Conservation (phyloP, 2,113 vertebrate genomes). For the Calypte anna region DNA sequence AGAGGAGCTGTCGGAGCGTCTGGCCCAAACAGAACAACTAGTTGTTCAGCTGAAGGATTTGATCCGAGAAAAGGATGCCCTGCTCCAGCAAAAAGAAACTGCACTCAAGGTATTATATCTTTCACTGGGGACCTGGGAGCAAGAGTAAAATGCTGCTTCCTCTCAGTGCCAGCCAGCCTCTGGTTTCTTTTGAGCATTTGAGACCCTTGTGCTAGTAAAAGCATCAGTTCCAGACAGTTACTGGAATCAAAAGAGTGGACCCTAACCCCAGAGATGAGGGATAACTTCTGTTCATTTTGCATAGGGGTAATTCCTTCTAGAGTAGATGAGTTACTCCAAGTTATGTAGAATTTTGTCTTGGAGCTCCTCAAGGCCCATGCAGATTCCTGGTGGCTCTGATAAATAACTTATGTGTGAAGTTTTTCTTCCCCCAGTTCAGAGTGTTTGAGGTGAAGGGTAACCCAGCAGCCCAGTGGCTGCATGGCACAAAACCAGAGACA, state of each 20-base stretch:
- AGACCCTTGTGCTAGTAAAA: neutral
- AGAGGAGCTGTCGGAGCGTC: slow-evolving; percentile 83
- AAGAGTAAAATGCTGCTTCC: neutral
- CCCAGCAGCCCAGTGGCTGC: neutral
- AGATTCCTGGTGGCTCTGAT: neutral
- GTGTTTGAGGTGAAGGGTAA: neutral
- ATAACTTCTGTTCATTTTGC: neutral
- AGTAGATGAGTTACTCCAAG: neutral
- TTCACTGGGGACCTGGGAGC: neutral
- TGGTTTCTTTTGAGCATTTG: neutral
- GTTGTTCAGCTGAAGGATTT: slow-evolving; percentile 89
- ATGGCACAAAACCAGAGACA: neutral
- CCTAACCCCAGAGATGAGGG: neutral
- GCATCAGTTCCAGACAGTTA: neutral
- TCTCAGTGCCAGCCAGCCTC: neutral
- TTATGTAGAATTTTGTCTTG: neutral
- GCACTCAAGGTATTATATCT: slow-evolving; percentile 79
- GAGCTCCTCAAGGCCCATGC: neutral
- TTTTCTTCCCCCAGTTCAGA: neutral
- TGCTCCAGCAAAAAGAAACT: slow-evolving; percentile 82
- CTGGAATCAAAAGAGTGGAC: neutral
- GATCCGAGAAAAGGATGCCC: slow-evolving; percentile 86
- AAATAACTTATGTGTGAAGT: neutral
- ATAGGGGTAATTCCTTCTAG: neutral
- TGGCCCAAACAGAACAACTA: slow-evolving; percentile 86